A percentile compares a stretch with the other conserved stretches of the same genome.
Evolutionary conservation across 2,888 invertebrate species (phyloP).

Genomic region (Caenorhabditis zanzibari): DNA sequence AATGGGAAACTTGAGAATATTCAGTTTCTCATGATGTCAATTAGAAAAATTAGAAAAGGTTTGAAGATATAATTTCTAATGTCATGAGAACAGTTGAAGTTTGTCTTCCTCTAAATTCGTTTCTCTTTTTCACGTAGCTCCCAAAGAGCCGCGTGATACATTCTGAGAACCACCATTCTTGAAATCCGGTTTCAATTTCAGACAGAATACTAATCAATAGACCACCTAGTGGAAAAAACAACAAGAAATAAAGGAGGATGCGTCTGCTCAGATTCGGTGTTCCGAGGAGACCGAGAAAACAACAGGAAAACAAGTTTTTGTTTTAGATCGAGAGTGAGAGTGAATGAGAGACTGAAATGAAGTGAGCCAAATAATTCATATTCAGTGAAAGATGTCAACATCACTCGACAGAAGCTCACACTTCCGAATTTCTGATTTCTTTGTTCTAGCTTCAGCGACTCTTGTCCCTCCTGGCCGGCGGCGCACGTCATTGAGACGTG

Average conservation of each 20-base stretch:
- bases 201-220: conserved; percentile 14
- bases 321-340: conserved; percentile 12
- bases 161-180: background rate
- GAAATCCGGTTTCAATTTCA: background rate
- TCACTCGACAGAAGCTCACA: conserved; percentile 51
- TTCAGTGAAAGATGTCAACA: conserved; percentile 54
- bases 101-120: background rate
- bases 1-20: too few relatives aligned
- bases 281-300: conserved; percentile 1
- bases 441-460: conserved; percentile 37
- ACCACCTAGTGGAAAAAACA: background rate
- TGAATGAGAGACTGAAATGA: conserved; percentile 24
- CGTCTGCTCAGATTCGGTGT: conserved; percentile 36
- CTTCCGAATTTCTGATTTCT: conserved; percentile 51
- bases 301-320: conserved; percentile 53
- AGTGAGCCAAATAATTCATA: conserved; percentile 54
- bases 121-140: background rate
- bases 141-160: too few relatives aligned
- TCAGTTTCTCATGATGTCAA: too few relatives aligned
- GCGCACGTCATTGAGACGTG: conserved; percentile 50
- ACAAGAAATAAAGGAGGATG: conserved; percentile 13
- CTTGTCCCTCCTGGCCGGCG: conserved; percentile 6
- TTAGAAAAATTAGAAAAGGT: too few relatives aligned
- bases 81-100: background rate
- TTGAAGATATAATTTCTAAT: background rate